Conservation (phyloP, 1,140 invertebrate species). For the Drosophila bocki region DNA sequence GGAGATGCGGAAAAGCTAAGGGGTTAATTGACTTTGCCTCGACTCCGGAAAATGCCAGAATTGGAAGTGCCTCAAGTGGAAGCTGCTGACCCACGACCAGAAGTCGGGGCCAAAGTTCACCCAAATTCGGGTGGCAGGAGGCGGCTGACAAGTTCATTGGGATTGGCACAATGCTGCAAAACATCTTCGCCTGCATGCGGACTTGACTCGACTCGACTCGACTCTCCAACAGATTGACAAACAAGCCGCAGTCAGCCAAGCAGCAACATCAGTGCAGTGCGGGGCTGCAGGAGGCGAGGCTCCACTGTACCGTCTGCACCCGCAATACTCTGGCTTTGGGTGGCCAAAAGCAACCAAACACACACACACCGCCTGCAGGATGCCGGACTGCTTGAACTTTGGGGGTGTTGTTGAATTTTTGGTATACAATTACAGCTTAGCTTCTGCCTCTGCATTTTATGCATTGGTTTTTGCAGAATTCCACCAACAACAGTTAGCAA, state of each 20-base stretch:
- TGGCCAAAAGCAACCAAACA: not conserved
- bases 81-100: slow-evolving; percentile 28
- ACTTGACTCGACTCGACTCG: slow-evolving; percentile 26
- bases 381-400: slow-evolving; percentile 14
- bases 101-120: slow-evolving; percentile 44
- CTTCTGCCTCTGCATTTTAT: slow-evolving; percentile 1
- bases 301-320: slow-evolving; percentile 35
- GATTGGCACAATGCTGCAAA: slow-evolving; percentile 62
- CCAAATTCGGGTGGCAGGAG: slow-evolving; percentile 1
- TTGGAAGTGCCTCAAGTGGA: slow-evolving; percentile 16
- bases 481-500: not conserved
- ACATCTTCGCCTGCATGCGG: slow-evolving; percentile 54
- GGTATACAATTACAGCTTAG: slow-evolving; percentile 11
- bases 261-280: slow-evolving; percentile 63
- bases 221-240: slow-evolving; percentile 77
- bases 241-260: slow-evolving; percentile 78
- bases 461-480: slow-evolving; percentile 1
- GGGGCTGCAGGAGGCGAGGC: slow-evolving; percentile 28
- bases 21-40: slow-evolving; percentile 71
- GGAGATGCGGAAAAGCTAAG: slow-evolving; percentile 3
- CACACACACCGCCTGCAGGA: not conserved
- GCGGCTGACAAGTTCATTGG: slow-evolving; percentile 63
- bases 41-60: slow-evolving; percentile 30
- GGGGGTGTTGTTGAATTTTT: slow-evolving; percentile 16
- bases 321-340: slow-evolving; percentile 26